Conservation (phyloP, 2,113 vertebrate genomes). For the Poicephalus gulielmi region DNA sequence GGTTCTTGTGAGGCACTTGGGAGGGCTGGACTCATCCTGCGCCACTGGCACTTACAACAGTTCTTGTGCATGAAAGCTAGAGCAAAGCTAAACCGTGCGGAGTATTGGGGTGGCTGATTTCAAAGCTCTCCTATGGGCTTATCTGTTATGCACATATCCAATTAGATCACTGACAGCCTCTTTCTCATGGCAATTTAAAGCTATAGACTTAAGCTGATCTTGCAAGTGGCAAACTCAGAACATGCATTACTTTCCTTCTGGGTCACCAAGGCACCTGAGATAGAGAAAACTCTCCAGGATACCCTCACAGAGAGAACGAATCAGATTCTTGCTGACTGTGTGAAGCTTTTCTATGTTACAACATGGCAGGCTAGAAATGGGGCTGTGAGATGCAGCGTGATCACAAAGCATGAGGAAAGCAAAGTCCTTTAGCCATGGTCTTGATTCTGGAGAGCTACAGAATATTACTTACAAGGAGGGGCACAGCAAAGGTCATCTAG, state of each 20-base stretch:
- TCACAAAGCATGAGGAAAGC: not conserved
- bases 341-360: not conserved
- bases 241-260: not conserved
- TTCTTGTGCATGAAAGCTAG: not conserved
- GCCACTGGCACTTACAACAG: not conserved
- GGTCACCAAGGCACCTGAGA: not conserved
- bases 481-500: not conserved
- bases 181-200: not conserved
- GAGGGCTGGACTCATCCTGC: not conserved
- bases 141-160: not conserved
- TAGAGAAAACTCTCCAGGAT: not conserved
- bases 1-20: not conserved
- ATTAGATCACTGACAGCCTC: not conserved
- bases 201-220: not conserved
- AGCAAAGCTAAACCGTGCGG: rapidly evolving
- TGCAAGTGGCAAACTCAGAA: not conserved
- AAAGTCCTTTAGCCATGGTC: not conserved
- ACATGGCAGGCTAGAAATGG: not conserved
- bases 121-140: not conserved
- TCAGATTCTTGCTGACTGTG: not conserved
- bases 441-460: not conserved
- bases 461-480: not conserved
- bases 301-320: not conserved
- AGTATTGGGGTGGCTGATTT: not conserved
- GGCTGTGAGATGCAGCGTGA: too few relatives aligned